phyloP scores from a whole-genome alignment of 2,888 invertebrate species.

The Sthenelais limicola region DNA sequence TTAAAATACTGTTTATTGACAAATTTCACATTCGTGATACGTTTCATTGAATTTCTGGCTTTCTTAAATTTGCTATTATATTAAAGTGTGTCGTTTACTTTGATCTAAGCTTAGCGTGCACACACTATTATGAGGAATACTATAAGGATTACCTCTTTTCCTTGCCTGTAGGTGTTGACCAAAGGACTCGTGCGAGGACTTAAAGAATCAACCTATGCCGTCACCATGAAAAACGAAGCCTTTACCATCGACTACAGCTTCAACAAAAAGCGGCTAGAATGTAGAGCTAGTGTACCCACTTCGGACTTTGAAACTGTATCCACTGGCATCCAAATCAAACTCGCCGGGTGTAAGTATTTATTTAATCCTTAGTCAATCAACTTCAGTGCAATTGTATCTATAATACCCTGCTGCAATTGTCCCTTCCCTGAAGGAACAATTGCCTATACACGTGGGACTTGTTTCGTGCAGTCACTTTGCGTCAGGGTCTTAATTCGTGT shows the following conservation, averaged over 20 bases:
- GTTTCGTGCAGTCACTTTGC: too few species aligned
- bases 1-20: too few species aligned
- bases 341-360: constrained; percentile 31
- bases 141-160: not conserved
- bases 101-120: too few species aligned
- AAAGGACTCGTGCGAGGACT: constrained; percentile 25
- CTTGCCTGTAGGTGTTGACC: constrained; percentile 6
- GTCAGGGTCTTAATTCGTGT: too few species aligned
- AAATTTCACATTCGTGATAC: too few species aligned
- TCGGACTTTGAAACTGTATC: constrained; percentile 14
- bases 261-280: constrained; percentile 38
- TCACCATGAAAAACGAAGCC: constrained; percentile 39
- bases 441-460: too few species aligned
- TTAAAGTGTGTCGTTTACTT: too few species aligned
- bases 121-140: too few species aligned
- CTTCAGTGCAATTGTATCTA: not conserved
- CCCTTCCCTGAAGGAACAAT: too few species aligned
- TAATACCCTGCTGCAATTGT: not conserved
- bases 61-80: too few species aligned
- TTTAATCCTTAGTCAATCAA: not conserved
- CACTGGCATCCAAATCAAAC: constrained; percentile 34
- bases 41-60: too few species aligned
- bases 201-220: constrained; percentile 42
- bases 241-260: constrained; percentile 44
- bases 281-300: constrained; percentile 42